A percentile compares a stretch with the other conserved stretches of the same genome.
phyloP scores from a whole-genome alignment of 2,888 invertebrate species.

The Perizoma flavofasciatum region DNA sequence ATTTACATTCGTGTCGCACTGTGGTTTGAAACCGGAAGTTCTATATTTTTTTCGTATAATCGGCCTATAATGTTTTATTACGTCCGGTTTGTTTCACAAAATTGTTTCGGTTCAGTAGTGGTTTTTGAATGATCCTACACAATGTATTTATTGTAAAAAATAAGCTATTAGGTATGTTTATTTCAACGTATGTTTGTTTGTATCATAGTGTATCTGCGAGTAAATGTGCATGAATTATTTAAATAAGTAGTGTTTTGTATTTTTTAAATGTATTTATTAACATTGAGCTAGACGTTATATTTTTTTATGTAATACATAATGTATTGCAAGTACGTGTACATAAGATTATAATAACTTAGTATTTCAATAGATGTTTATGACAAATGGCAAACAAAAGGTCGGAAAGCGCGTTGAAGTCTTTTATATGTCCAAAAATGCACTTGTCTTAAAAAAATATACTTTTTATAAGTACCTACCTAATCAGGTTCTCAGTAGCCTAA shows the following conservation, averaged over 20 bases:
- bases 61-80: constrained; percentile 61
- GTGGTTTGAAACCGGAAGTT: constrained; percentile 65
- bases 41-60: constrained; percentile 58
- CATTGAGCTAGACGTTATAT: no score
- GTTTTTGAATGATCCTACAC: constrained; percentile 42
- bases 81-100: constrained; percentile 61
- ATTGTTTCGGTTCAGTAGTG: constrained; percentile 51
- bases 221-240: constrained; percentile 49
- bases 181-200: constrained; percentile 35
- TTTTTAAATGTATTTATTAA: constrained; percentile 46
- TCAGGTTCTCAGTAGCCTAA: no score
- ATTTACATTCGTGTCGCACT: constrained; percentile 74
- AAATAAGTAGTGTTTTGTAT: constrained; percentile 41
- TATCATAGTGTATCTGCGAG: constrained; percentile 40
- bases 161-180: constrained; percentile 51
- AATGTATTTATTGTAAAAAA: constrained; percentile 47
- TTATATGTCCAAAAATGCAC: no score
- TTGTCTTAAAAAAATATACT: no score
- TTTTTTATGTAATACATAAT: no score
- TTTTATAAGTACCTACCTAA: no score
- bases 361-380: no score
- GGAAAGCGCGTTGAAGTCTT: no score
- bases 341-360: no score
- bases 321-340: no score
- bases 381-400: no score